Percentiles rank a stretch among this genome's conserved stretches.
phyloP scores from a whole-genome alignment of 2,113 vertebrate genomes.

The Empidonax traillii region DNA sequence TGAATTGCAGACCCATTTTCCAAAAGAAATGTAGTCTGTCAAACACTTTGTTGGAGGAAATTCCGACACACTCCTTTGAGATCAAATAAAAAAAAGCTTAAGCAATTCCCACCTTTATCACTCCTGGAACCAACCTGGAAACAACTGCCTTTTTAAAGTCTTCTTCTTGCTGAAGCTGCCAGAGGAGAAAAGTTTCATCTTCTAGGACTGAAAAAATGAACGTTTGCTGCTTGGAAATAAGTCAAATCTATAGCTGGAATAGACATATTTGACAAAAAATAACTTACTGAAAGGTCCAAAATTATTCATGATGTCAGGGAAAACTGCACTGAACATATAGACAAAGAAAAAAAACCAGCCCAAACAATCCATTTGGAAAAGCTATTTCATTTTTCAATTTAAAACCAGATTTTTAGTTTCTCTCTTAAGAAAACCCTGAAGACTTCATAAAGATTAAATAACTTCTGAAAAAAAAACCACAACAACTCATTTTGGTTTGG shows the following conservation, averaged over 20 bases:
- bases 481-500: background rate
- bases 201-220: conserved; percentile 19
- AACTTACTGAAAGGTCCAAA: background rate
- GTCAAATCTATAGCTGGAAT: background rate
- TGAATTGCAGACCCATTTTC: background rate
- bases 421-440: background rate
- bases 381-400: background rate
- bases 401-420: background rate
- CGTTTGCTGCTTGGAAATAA: background rate
- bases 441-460: background rate
- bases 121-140: background rate
- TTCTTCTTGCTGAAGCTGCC: background rate
- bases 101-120: background rate
- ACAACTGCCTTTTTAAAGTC: background rate
- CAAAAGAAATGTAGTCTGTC: background rate
- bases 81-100: background rate
- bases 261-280: conserved; percentile 7
- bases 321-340: background rate
- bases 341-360: background rate
- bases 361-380: background rate
- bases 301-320: conserved; percentile 33
- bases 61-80: background rate
- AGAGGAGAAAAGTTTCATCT: background rate
- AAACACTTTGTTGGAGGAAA: background rate
- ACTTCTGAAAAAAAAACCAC: background rate